Evolutionary conservation across 1,140 invertebrate species (phyloP), one percentile per base, ranked within the genome.

Genomic region (Metopolophium dirhodum): DNA sequence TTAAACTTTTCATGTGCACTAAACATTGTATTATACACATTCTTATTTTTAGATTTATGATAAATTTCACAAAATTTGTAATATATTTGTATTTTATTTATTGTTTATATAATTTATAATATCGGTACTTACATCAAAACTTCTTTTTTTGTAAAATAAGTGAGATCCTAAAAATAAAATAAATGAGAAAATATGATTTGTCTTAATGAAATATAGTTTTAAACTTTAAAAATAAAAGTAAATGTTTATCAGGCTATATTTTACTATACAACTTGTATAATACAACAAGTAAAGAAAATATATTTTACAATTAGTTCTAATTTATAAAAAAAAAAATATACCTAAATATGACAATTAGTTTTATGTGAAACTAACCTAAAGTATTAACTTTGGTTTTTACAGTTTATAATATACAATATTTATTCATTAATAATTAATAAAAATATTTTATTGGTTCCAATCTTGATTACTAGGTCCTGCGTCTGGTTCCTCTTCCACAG

Each of bases 131-230:
- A 98, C 98, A 97, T 97, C 93, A 99, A 95, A 51, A 99, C 97
- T 96, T 98, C 98, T 95, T 98, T 98, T 95, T 98, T 98, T 14
- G 97, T 97, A 94, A 99, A 98, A 95, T 98, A 98, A 68, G 98
- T 99, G 37, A 98, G 96, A 95, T 98, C 98, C 97, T 98, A 95
- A 96, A 94, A 95, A 94, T 94, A 95, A 94, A 94, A 94, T 92
- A 94, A 94, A 91, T 94, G 94, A 2, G 54, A 86, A 91, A 54
- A 57, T 49, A 89, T 77, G 23, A 77, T 47, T 61, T 94, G 18
- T 57, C 61, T 94, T 77, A 93, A 83, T 61, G 89, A 85, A 86
- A 93, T 93, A 88, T n/a, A 94, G 87, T 77, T 90, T 26, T 47
- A 51, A 51, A 89, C 51, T 93, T 57, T 88, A 54, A 93, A 77